phyloP scores from a whole-genome alignment of 2,888 invertebrate genomes.

The Papilio protenor region DNA sequence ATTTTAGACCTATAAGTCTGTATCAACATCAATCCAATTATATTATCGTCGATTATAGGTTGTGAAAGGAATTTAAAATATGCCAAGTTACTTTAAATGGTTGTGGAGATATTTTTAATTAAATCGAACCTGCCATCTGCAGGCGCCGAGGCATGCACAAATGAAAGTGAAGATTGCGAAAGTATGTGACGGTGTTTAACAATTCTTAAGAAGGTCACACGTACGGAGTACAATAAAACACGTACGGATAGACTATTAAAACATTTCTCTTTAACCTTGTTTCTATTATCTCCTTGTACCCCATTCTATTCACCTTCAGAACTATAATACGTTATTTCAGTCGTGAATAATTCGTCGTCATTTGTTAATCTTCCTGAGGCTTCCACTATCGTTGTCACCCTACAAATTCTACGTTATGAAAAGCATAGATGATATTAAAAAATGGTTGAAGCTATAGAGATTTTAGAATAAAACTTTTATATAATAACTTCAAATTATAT shows the following conservation, averaged over 20 bases:
- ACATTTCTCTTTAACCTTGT: background rate
- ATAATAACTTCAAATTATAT: background rate
- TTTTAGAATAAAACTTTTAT: background rate
- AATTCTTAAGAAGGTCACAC: slow-evolving; percentile 14
- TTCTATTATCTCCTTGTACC: background rate
- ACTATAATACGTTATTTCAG: too few species aligned
- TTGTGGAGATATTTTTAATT: slow-evolving; percentile 40
- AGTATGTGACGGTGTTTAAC: slow-evolving; percentile 13
- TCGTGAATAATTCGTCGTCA: too few species aligned
- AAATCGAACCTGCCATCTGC: slow-evolving; percentile 51
- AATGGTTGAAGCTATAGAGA: too few species aligned
- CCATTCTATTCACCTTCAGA: background rate
- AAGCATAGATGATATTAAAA: too few species aligned
- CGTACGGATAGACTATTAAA: background rate
- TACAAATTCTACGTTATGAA: too few species aligned
- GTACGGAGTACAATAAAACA: background rate
- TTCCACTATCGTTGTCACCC: too few species aligned
- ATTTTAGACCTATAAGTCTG: too few species aligned
- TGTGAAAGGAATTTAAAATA: background rate
- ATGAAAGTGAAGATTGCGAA: slow-evolving; percentile 12
- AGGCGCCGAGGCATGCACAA: slow-evolving; percentile 47
- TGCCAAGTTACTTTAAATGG: background rate
- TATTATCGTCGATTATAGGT: background rate
- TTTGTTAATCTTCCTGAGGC: too few species aligned
- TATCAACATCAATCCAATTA: background rate